Base-by-base conservation (phyloP, 1,140 invertebrate genomes). In the Zaprionus capensis region DNA sequence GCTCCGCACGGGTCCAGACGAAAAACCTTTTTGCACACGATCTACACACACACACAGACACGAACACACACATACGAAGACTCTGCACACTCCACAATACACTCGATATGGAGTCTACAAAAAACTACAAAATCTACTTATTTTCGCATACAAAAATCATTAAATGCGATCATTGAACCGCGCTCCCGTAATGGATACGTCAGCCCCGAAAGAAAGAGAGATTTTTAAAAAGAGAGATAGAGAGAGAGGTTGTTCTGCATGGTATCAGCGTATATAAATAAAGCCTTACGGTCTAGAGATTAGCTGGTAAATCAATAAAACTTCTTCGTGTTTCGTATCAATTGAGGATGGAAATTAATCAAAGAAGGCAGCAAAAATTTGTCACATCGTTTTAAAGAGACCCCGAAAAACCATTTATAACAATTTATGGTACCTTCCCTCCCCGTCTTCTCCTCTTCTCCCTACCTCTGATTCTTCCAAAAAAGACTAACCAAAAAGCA, bases 121-220 rank as follows among this genome's bases (percentile, higher is more conserved):
- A 55, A 46, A 65, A 87, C 81, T 84, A 90, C 78, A 67, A 90
- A 46, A 90, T 84, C 85, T 88, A 88, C 84, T 88, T 88, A 88
- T 90, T 88, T 88, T 88, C 84, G 85, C 84, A 88, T 88, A 88
- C 84, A 85, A 88, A 87, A 88, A 81, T 90, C 84, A 88, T 88
- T 88, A 88, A 90, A 88, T 72, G 84, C 84, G 85, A 88, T 81
- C 84, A 84, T 88, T 88, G 84, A 88, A 88, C 84, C 65, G 71
- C 28, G 56, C 68, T 57, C 44, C 64, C 71, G 65, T 81, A 81
- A 73, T 62, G 57, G 70, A 76, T 76, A 84, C 46, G 36, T 38
- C 14, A 20, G 12, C 14, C 28, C 28, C 6, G 28, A 31, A 7
- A 31, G 28, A 58, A 14, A 36, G 4, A 26, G 28, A 73, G 28